Base-by-base conservation (phyloP, 2,113 vertebrate species). In the Sebastes fasciatus region DNA sequence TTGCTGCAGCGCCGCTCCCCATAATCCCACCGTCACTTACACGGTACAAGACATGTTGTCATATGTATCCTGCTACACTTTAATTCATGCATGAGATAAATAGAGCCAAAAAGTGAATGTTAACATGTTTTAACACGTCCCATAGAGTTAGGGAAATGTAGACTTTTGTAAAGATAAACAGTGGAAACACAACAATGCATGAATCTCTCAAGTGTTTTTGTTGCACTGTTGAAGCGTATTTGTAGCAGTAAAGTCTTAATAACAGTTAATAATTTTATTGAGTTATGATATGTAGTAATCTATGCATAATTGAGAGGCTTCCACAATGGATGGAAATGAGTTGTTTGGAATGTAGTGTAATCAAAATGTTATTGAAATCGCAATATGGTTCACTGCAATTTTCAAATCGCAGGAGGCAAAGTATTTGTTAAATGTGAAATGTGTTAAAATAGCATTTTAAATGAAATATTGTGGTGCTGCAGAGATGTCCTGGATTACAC, bases 1-100 rank as follows among this genome's bases (percentile, higher is more conserved):
- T 83, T 85, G 85, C 63, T 76, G 26, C 76, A 65, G 74, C 78
- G 70, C 74, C 74, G 60, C 57, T 63, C 51, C 46, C 74, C 58
- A 61, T 68, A 85, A 88, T 72, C 77, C 79, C 58, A 57, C 75
- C 60, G 79, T 89, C 88, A 79, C 70, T 84, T 55, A 26, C 14
- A 48, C 65, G 0, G 11, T 3, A 21, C 9, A 17, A 60, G 70
- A 55, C 54, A 49, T 68, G 61, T 62, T 80, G 55, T 8, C 54
- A 19, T 2, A 19, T 21, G 12, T 5, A 16, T 42, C 75, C 19
- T 69, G 17, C 42, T 54, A 19, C 19, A 58, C 10, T 34, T 79
- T n/a, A 49, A 40, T 46, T 67, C 1, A 52, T 61, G n/a, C 1
- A 16, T 8, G 19, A 49, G 19, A 58, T 48, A 68, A 40, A 23